Evolutionary conservation across 1,140 invertebrate species (phyloP), one percentile per base, ranked within the genome.

Genomic region (Pogonomyrmex californicus): DNA sequence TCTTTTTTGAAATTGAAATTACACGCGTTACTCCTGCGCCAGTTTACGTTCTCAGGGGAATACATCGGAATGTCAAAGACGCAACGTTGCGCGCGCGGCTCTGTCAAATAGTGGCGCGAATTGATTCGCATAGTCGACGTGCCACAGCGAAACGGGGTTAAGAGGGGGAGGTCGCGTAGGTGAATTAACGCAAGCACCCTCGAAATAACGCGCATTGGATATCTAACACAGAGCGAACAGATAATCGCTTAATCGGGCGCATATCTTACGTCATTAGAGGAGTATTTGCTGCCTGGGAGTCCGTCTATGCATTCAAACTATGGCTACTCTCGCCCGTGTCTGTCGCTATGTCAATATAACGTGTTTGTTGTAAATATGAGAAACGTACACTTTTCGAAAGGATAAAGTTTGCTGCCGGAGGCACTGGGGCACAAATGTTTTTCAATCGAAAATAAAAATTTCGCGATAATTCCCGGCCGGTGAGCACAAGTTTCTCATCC

Each of bases 41-140:
- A 23, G 6, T 78, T 78, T 36, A 63, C 30, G n/a, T 51, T 65
- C n/a, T 12, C 33, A 56, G 54, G 41, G 23, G 12, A 47, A 49
- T 30, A 78, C 6, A 7, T 17, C 12, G 10, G 54, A 76, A 77
- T 62, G 38, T 49, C 44, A 83, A 73, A 83, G 79, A 36, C 6
- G 54, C 41, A 58, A 23, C 68, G 17, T 30, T 23, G 78, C 63
- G 30, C 63, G 30, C 36, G 60, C 23, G 14, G 1, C 36, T 63
- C 82, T 85, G 60, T 78, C 82, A 85, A 76, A 85, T 77, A 77
- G 58, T 85, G 47, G 41, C 47, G 36, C 70, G 78, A 86, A 86
- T 86, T 70, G 78, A 86, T 86, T 86, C 66, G 56, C 85, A 86
- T 86, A 81, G 78, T 63, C 49, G 85, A 62, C 85, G 38, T 86